Conservation (phyloP, 2,797 vertebrate species). For the Ispidina picta region DNA sequence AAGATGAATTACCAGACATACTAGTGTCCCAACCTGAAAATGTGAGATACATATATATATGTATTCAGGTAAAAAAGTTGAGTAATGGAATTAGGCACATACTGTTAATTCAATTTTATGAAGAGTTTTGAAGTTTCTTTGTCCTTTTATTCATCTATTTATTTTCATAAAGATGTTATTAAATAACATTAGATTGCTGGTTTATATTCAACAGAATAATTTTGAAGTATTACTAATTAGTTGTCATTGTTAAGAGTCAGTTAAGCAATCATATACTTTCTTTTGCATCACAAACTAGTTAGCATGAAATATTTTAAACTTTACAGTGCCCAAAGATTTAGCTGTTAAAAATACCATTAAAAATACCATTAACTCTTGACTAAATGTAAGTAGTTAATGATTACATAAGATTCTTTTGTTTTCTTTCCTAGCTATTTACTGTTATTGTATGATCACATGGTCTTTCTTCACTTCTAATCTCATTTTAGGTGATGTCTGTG, state of each 20-base stretch:
- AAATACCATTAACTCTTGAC: neutral
- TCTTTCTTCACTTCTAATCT: neutral
- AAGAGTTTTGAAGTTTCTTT: neutral
- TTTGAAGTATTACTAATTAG: neutral
- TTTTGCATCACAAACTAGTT: neutral
- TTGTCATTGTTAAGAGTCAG: neutral
- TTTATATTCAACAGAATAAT: neutral
- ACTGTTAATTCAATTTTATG: neutral
- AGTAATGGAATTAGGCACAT: neutral
- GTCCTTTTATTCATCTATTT: neutral
- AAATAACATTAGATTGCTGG: neutral
- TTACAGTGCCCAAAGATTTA: neutral
- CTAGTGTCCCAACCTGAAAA: neutral
- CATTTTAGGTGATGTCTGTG: fast-evolving
- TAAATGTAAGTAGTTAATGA: neutral
- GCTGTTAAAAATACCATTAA: neutral
- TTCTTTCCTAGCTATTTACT: neutral
- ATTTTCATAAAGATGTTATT: neutral
- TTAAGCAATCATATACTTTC: neutral
- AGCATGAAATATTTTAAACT: neutral
- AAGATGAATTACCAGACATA: neutral
- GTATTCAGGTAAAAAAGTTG: neutral
- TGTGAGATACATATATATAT: neutral
- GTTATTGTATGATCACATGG: neutral
- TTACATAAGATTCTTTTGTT: neutral